Evolutionary conservation across 2,113 vertebrate species (phyloP).

Genomic region (Enhydra lutris): DNA sequence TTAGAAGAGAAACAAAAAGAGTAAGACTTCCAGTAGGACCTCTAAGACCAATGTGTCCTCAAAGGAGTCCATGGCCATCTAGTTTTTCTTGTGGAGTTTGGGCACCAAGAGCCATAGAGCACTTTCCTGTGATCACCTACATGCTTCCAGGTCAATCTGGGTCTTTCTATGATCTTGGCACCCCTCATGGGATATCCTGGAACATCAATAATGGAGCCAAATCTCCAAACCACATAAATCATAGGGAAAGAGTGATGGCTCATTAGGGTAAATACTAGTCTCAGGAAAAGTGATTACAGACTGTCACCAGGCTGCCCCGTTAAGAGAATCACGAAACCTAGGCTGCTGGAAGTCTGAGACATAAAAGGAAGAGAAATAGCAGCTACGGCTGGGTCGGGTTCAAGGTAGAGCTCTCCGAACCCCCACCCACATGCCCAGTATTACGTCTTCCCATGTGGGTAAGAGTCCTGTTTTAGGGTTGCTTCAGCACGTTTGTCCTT

Average conservation of each 20-base stretch:
- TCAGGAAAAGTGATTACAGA: background rate
- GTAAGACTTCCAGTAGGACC: background rate
- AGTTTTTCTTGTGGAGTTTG: background rate
- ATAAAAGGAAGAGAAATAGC: background rate
- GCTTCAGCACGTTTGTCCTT: background rate
- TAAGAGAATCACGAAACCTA: background rate
- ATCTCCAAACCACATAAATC: background rate
- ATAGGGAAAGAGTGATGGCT: background rate
- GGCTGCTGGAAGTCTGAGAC: background rate
- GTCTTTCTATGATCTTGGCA: background rate
- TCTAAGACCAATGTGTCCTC: background rate
- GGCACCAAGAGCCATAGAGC: background rate
- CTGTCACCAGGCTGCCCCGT: background rate
- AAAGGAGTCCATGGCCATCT: background rate
- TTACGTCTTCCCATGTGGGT: accelerated
- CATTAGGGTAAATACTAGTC: accelerated
- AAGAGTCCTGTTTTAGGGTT: background rate
- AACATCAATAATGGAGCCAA: background rate
- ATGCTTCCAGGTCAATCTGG: background rate
- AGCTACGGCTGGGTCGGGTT: background rate
- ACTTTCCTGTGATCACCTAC: background rate
- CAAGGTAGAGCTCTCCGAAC: background rate
- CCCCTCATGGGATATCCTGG: background rate
- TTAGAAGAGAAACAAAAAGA: background rate
- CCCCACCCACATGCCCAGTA: no score